These are phyloP conservation scores for Drosophila mercatorum DNA, from an alignment of 2,888 invertebrate species.

Conservation along the genomic window DNA sequence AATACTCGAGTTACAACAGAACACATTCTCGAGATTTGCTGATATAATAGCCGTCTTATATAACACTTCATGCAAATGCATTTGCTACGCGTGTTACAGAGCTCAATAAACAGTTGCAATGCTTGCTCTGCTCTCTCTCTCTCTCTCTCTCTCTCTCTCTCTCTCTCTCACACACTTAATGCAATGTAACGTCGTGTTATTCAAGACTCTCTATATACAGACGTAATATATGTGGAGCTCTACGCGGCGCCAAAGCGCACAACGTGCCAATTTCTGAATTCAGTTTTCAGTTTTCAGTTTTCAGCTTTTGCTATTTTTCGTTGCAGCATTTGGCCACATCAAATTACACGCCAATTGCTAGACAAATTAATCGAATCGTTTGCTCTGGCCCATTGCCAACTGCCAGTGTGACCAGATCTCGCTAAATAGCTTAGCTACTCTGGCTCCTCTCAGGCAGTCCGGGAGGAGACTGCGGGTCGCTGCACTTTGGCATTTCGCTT, in stretches of 20 bases:
- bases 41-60: constrained; percentile 4
- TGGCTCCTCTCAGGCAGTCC: neutral
- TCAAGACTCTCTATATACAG: constrained; percentile 26
- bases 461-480: constrained; percentile 48
- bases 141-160: neutral
- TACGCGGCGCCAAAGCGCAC: constrained; percentile 34
- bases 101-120: constrained; percentile 10
- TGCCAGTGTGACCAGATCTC: constrained; percentile 35
- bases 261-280: constrained; percentile 48
- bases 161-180: neutral
- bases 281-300: constrained; percentile 27
- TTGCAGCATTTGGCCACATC: constrained; percentile 31
- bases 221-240: constrained; percentile 34
- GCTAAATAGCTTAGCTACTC: constrained; percentile 4
- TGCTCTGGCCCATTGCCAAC: constrained; percentile 44
- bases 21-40: neutral
- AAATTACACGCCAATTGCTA: constrained; percentile 56
- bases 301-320: constrained; percentile 23
- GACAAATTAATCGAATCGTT: constrained; percentile 57
- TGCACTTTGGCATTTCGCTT: constrained; percentile 71
- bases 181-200: constrained; percentile 9
- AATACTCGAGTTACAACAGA: constrained; percentile 1
- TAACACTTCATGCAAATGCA: constrained; percentile 1
- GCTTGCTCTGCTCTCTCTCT: neutral
- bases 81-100: constrained; percentile 3